Percentiles rank a stretch among this genome's conserved stretches.
These are phyloP conservation scores for Onthophagus sagittarius DNA, from an alignment of 2,888 invertebrate genomes.

Conservation along the genomic window DNA sequence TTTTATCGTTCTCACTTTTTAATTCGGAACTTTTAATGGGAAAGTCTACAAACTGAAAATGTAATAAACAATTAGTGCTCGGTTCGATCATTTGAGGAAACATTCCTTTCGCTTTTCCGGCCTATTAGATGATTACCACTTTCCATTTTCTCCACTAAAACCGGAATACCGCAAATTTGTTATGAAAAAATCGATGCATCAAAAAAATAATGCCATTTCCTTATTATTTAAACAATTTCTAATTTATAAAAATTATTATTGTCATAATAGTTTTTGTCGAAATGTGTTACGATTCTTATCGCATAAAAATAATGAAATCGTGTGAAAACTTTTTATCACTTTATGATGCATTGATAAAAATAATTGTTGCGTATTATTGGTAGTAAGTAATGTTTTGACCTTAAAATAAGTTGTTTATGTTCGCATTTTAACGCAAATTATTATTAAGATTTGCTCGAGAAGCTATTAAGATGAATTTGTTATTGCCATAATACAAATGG, in stretches of 20 bases:
- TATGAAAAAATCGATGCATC: neutral
- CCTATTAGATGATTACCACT: neutral
- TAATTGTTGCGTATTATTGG: neutral
- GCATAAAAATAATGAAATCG: neutral
- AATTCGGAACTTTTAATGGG: neutral
- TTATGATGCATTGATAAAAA: neutral
- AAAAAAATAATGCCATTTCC: neutral
- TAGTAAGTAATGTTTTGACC: neutral
- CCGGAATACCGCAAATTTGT: neutral
- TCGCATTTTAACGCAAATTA: no score
- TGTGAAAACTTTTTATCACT: neutral
- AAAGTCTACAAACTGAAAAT: neutral
- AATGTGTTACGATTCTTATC: neutral
- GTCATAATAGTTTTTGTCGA: neutral
- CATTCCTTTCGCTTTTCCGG: neutral
- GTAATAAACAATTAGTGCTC: neutral
- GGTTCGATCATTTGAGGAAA: neutral
- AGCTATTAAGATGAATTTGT: no score
- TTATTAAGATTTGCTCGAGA: no score
- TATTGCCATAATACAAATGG: no score
- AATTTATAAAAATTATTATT: no score
- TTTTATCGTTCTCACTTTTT: neutral
- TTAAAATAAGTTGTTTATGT: neutral
- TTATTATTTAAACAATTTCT: neutral
- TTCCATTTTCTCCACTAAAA: neutral